phyloP scores from a whole-genome alignment of 92 coral and sea anemone species.

The Epizoanthus fatuus region DNA sequence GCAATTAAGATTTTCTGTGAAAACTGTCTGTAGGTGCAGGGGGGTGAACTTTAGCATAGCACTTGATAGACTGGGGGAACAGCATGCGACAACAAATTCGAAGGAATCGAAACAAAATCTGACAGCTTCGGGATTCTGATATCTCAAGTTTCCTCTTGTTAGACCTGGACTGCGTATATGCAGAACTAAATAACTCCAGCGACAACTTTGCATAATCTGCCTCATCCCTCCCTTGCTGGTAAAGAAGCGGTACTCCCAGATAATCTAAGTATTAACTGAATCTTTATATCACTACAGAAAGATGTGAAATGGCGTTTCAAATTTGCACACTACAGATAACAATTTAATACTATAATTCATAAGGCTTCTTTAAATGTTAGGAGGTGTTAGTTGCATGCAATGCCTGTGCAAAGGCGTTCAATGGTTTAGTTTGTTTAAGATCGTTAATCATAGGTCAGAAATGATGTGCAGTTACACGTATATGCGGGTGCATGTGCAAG shows the following conservation, averaged over 20 bases:
- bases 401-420: background rate
- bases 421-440: conserved; percentile 17
- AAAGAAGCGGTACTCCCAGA: conserved; percentile 34
- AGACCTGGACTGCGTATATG: too few relatives aligned
- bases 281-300: background rate
- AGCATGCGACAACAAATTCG: too few relatives aligned
- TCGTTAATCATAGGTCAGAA: background rate
- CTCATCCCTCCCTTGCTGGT: background rate
- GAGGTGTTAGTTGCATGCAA: background rate
- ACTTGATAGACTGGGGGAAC: too few relatives aligned
- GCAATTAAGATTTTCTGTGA: too few relatives aligned
- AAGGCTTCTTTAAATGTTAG: background rate
- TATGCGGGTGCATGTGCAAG: background rate
- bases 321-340: background rate
- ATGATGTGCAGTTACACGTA: background rate
- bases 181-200: background rate
- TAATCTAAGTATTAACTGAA: background rate
- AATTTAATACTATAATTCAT: background rate
- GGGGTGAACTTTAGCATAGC: too few relatives aligned
- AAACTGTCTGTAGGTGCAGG: too few relatives aligned
- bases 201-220: background rate
- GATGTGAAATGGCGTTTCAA: background rate
- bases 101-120: too few relatives aligned
- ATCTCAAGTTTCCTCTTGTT: too few relatives aligned
- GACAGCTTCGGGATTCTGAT: too few relatives aligned